phyloP scores from a whole-genome alignment of 1,140 invertebrate genomes.

The Matsumurasca onukii region DNA sequence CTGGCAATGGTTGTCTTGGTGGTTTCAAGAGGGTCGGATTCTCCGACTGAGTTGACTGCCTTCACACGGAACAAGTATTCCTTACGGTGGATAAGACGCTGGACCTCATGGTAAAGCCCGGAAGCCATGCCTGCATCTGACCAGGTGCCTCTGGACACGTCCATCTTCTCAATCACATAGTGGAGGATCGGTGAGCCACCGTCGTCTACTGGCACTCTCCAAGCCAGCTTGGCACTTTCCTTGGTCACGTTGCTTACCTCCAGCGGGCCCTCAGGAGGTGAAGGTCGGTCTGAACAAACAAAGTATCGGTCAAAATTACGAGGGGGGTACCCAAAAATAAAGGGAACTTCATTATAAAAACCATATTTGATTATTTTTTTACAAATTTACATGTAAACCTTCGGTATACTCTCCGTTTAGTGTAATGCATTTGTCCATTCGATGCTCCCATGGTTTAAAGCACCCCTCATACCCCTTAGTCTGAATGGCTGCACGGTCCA shows the following conservation, averaged over 20 bases:
- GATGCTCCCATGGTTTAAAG: too few species aligned
- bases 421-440: too few species aligned
- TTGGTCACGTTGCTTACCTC: slow-evolving; percentile 84
- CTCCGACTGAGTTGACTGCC: slow-evolving; percentile 93
- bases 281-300: slow-evolving; percentile 69
- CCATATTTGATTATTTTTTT: too few species aligned
- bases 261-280: slow-evolving; percentile 82
- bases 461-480: too few species aligned
- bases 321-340: too few species aligned
- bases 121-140: slow-evolving; percentile 88
- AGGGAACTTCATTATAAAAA: too few species aligned
- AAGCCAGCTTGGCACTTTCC: slow-evolving; percentile 82
- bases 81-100: slow-evolving; percentile 86
- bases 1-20: slow-evolving; percentile 86
- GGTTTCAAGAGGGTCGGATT: slow-evolving; percentile 89
- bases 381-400: too few species aligned
- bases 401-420: too few species aligned
- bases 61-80: slow-evolving; percentile 90
- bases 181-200: slow-evolving; percentile 94
- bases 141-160: slow-evolving; percentile 92
- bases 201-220: slow-evolving; percentile 83
- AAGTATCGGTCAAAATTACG: too few species aligned
- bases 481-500: too few species aligned
- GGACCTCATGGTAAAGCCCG: slow-evolving; percentile 79
- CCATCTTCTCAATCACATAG: slow-evolving; percentile 98